Evolutionary conservation across 2,113 vertebrate genomes (phyloP).

Genomic region (Bubo bubo): DNA sequence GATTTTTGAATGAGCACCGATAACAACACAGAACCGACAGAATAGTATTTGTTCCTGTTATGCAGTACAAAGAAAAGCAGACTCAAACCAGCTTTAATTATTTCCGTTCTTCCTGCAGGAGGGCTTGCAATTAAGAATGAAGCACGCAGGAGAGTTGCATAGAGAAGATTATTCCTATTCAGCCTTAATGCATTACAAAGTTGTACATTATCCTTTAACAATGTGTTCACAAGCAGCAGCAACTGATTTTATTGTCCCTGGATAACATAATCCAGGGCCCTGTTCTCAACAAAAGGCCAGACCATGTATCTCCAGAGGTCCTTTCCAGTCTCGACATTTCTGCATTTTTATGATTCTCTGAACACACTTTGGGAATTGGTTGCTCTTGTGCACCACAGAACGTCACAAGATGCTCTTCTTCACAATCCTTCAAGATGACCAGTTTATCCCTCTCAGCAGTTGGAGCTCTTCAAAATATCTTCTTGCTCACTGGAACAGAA

Average conservation of each 20-base stretch:
- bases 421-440: not conserved
- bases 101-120: slow-evolving; percentile 9
- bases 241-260: not conserved
- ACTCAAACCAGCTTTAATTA: slow-evolving; percentile 34
- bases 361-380: not conserved
- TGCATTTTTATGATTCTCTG: not conserved
- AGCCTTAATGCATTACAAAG: not conserved
- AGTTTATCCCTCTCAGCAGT: not conserved
- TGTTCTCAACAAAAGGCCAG: not conserved
- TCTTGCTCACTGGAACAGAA: not conserved
- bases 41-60: not conserved
- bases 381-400: not conserved
- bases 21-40: not conserved
- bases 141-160: not conserved
- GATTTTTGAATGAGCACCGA: slow-evolving; percentile 22
- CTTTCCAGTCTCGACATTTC: not conserved
- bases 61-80: slow-evolving; percentile 25
- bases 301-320: not conserved
- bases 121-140: slow-evolving; percentile 15
- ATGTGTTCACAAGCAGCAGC: not conserved
- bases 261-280: not conserved
- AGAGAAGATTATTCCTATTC: not conserved
- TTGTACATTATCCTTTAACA: not conserved
- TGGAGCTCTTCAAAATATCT: not conserved
- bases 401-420: not conserved